phyloP scores from a whole-genome alignment of 2,888 invertebrate species.

The Druceiella hillmani region DNA sequence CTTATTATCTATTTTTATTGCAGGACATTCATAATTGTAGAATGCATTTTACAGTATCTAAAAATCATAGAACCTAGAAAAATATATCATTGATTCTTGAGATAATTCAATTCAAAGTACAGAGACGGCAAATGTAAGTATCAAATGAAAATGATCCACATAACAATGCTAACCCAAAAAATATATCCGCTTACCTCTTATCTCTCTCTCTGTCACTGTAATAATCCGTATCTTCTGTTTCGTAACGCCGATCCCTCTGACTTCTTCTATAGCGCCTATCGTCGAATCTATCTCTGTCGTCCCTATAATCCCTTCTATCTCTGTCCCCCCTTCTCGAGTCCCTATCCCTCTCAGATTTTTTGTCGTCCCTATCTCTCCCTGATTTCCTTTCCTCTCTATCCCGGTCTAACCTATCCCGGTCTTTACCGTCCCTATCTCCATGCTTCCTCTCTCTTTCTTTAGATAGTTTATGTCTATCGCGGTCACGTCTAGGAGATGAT shows the following conservation, averaged over 20 bases:
- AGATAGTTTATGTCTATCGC: constrained; percentile 34
- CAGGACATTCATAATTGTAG: no score
- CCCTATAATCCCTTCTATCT: constrained; percentile 6
- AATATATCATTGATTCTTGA: no score
- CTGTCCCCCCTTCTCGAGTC: constrained; percentile 30
- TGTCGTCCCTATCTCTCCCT: constrained; percentile 27
- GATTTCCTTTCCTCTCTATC: constrained; percentile 6
- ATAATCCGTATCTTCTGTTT: constrained; percentile 63
- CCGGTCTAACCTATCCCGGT: constrained; percentile 34
- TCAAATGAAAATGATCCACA: no score
- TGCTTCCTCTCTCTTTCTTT: constrained; percentile 29
- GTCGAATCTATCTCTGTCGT: constrained; percentile 28
- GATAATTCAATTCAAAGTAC: no score
- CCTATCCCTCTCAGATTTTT: constrained; percentile 26
- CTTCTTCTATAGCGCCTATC: constrained; percentile 35
- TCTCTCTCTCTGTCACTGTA: constrained; percentile 61
- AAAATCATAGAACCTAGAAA: no score
- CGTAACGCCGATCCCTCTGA: constrained; percentile 48
- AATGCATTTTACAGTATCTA: no score
- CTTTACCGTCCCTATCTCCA: constrained; percentile 32
- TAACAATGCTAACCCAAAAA: no score
- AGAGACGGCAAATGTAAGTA: no score
- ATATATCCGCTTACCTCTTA: constrained; percentile 40
- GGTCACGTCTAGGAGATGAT: constrained; percentile 36
- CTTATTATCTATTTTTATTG: no score